Evolutionary conservation across 2,888 invertebrate genomes (phyloP), one percentile per base, ranked within the genome.

Genomic region (Ctena decussata): DNA sequence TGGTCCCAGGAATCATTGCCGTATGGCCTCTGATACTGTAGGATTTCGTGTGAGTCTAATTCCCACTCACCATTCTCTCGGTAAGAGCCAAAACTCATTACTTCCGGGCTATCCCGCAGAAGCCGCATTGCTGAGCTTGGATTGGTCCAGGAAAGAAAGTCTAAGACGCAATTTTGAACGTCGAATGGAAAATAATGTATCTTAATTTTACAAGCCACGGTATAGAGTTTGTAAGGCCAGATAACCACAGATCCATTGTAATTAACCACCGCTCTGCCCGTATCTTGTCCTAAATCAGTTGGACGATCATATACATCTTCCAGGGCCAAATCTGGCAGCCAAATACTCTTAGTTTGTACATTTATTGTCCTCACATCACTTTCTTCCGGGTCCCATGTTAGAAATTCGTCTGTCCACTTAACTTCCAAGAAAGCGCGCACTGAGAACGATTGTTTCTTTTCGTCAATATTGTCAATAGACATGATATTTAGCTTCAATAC

Each of bases 101-200:
- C 24, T 30, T 21, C 18, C 0, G 24, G 21, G 0, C n/a, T 11
- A 24, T 35, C 65, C n/a, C 32, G 74, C 18, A 78, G 46, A 57
- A 65, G 65, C 35, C 35, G 35, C 30, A 88, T 73, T 18, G 77
- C 79, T 8, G 81, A 65, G 5, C 37, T 70, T 0, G 85, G 85
- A n/a, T 84, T 85, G 0, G 83, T 85, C 87, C 90, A 90, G 2
- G 88, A 77, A 5, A 82, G 71, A 46, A 91, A 89, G 44, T 88
- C 85, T 60, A 91, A 85, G 2, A 49, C 77, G 79, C 91, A 91
- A 0, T 74, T 77, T 72, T 91, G 91, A 21, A 74, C 57, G 60
- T 91, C 91, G 70, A 90, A 90, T 11, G 91, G 91, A 85, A 89
- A 91, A 15, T 88, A 76, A 1, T 27, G 21, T 5, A 87, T 80